These are phyloP conservation scores for Ammodytes marinus DNA, from an alignment of 2,113 vertebrate species.

Conservation along the genomic window DNA sequence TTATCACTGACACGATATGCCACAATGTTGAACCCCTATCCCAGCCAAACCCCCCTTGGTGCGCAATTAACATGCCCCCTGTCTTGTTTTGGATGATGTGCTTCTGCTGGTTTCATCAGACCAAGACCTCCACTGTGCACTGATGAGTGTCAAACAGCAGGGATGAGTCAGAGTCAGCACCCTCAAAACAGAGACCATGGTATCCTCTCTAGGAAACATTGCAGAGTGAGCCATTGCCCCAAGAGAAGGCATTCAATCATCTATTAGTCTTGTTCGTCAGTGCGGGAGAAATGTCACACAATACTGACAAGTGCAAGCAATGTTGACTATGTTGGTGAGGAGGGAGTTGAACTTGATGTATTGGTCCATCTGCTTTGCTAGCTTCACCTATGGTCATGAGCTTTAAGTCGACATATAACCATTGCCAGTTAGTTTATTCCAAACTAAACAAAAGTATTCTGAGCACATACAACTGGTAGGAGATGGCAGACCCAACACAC, in stretches of 20 bases:
- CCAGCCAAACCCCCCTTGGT: neutral
- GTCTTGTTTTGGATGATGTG: neutral
- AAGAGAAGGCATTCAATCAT: neutral
- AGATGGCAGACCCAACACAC: constrained; percentile 1
- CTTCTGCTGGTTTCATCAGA: neutral
- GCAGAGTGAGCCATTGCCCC: neutral
- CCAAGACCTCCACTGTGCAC: neutral
- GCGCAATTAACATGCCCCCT: neutral
- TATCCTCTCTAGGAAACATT: too few species aligned
- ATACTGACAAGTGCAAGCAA: neutral
- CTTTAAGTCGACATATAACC: neutral
- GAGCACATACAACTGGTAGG: constrained; percentile 5
- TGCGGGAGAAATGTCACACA: neutral
- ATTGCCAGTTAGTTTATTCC: neutral
- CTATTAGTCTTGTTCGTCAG: neutral
- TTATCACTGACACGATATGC: neutral
- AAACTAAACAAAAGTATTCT: constrained; percentile 24
- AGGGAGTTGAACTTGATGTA: neutral
- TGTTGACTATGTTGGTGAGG: too few species aligned
- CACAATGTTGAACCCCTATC: neutral
- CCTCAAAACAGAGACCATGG: neutral
- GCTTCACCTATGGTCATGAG: neutral
- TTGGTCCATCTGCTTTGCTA: neutral
- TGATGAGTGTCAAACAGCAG: neutral
- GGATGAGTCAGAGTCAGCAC: neutral